These are phyloP conservation scores for Potamarius usumacintae DNA, from an alignment of 2,113 vertebrate genomes.

Conservation along the genomic window DNA sequence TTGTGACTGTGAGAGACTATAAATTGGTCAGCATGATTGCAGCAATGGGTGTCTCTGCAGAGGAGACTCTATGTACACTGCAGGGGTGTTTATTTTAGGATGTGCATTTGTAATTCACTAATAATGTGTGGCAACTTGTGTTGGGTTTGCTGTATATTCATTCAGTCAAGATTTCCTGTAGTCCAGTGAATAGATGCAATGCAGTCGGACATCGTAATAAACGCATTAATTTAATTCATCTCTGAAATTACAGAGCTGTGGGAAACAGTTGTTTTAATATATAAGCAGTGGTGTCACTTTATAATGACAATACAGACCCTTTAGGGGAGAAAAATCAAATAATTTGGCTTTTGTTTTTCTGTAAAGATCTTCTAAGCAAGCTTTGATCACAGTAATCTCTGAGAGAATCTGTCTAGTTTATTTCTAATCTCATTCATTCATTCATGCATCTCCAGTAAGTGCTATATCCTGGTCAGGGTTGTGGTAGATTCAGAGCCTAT, in stretches of 20 bases:
- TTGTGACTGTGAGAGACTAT: constrained; percentile 53
- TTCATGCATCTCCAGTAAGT: not conserved
- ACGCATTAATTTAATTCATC: not conserved
- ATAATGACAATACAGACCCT: not conserved
- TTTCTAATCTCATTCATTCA: constrained; percentile 28
- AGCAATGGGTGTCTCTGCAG: constrained; percentile 56
- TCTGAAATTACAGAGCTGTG: not conserved
- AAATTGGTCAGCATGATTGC: constrained; percentile 56
- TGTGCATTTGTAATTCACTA: constrained; percentile 4
- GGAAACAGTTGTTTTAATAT: not conserved
- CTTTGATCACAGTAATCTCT: constrained; percentile 55
- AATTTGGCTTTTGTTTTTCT: no score
- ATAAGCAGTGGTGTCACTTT: not conserved
- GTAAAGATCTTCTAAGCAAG: constrained; percentile 55
- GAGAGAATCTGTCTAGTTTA: constrained; percentile 48
- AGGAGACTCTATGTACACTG: constrained; percentile 30
- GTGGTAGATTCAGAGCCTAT: not conserved
- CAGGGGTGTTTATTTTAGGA: constrained; percentile 8
- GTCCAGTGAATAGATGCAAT: not conserved
- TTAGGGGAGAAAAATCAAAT: not conserved
- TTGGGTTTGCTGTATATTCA: not conserved
- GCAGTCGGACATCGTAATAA: not conserved
- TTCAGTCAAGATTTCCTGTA: not conserved
- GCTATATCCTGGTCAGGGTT: not conserved
- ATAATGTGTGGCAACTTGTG: not conserved